Evolutionary conservation across 1,140 invertebrate species (phyloP), one percentile per base, ranked within the genome.

Genomic region (Holcopasites calliopsidis): DNA sequence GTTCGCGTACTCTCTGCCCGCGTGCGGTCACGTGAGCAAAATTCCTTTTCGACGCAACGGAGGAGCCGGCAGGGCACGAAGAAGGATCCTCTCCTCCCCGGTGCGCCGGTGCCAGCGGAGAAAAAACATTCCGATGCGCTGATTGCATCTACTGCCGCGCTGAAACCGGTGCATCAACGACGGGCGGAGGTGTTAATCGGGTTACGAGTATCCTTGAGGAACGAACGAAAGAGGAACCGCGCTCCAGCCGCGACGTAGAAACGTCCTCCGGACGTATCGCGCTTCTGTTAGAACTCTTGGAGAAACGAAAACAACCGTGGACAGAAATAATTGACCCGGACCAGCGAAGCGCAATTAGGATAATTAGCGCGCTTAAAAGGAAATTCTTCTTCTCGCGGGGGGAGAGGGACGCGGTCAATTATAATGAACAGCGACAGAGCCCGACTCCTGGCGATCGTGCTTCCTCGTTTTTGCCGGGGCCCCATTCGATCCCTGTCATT

Each of bases 121-220:
- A 79, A 79, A 79, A 83, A 79, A 83, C 82, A 83, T 76, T 82
- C 76, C 79, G 80, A 82, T 70, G 60, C 62, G 64, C 77, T 66
- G 80, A 81, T 82, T 82, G 76, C 76, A 70, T 77, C 68, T 69
- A 74, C 62, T 64, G 42, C 23, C 57, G 33, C 57, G 52, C 50
- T 64, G 35, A 68, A n/a, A 58, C 44, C 65, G 66, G 40, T 50
- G 42, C 62, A 54, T 74, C 44, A 52, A 42, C n/a, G n/a, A n/a
- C 58, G 44, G 58, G 66, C 38, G 38, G 47, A 72, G 60, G 44
- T 68, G 77, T 57, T 64, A 55, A 76, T 55, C 64, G 50, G 38
- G 62, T 68, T 71, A 69, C 57, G 64, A 75, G 44, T 69, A 69
- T 61, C 60, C 54, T 70, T 40, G 50, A 57, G 42, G 4, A 13